Percentiles rank a stretch among this genome's conserved stretches.
These are phyloP conservation scores for Onychomys leucogaster DNA, from an alignment of 2,797 vertebrate species.

Conservation along the genomic window DNA sequence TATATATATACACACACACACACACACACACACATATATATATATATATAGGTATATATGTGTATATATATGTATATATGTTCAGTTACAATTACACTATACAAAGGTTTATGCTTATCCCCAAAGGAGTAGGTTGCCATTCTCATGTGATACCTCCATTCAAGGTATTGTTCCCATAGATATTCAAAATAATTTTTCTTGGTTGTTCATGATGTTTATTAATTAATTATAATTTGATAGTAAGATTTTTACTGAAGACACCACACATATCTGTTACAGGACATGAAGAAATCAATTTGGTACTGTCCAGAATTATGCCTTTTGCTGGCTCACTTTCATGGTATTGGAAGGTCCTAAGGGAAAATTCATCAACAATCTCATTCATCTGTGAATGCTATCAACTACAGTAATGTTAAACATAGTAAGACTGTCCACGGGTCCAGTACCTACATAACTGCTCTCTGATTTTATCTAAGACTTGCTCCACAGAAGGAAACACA, in stretches of 20 bases:
- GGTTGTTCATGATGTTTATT: neutral
- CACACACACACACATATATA: no score
- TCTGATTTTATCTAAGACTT: neutral
- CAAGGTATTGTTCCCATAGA: accelerated
- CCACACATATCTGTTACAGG: neutral
- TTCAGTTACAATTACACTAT: neutral
- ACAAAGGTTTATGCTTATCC: neutral
- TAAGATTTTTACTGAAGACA: neutral
- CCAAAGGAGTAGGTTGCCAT: neutral
- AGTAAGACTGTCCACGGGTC: neutral
- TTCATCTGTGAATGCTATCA: neutral
- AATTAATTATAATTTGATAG: neutral
- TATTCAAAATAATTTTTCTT: neutral
- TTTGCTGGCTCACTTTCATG: neutral
- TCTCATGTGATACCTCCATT: neutral
- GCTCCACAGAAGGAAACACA: neutral
- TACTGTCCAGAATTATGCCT: neutral
- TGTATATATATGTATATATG: no score
- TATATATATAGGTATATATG: neutral
- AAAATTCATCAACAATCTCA: neutral
- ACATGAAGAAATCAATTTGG: neutral
- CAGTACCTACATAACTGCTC: neutral
- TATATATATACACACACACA: no score
- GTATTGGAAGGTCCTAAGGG: neutral
- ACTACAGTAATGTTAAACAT: neutral